phyloP scores from a whole-genome alignment of 2,113 vertebrate species.

The Phalacrocorax brasilianus region DNA sequence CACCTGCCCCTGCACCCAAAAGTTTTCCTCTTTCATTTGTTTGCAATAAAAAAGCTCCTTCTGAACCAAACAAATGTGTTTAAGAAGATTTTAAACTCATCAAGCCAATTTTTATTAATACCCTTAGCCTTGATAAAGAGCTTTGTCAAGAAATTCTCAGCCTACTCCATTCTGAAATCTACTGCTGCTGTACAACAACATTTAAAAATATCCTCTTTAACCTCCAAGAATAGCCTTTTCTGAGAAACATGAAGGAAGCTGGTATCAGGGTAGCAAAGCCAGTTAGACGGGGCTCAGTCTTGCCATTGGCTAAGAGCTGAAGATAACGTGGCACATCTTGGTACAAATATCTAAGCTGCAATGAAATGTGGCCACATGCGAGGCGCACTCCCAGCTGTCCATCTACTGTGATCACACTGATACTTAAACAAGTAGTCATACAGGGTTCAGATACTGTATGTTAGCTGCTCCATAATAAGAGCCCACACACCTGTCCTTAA shows the following conservation, averaged over 20 bases:
- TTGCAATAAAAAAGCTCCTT: background rate
- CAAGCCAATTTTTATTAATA: background rate
- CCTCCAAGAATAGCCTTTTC: background rate
- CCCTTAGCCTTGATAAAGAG: background rate
- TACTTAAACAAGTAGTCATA: background rate
- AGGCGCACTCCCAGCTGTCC: background rate
- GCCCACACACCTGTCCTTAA: background rate
- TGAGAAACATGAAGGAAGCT: background rate
- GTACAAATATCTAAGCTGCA: background rate
- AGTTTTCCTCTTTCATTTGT: background rate
- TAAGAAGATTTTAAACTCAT: background rate
- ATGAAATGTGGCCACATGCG: fast-evolving
- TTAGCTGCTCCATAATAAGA: background rate
- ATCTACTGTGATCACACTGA: background rate
- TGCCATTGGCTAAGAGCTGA: background rate
- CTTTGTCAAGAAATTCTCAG: background rate
- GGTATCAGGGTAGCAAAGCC: background rate
- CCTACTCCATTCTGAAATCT: background rate
- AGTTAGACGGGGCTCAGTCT: background rate
- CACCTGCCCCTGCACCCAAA: background rate
- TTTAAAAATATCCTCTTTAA: background rate
- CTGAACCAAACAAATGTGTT: background rate
- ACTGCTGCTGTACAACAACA: background rate
- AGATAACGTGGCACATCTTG: background rate
- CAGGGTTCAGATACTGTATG: background rate